A percentile compares a stretch with the other conserved stretches of the same genome.
These are phyloP conservation scores for Gasterosteus aculeatus DNA, from an alignment of 2,113 vertebrate genomes.

Conservation along the genomic window DNA sequence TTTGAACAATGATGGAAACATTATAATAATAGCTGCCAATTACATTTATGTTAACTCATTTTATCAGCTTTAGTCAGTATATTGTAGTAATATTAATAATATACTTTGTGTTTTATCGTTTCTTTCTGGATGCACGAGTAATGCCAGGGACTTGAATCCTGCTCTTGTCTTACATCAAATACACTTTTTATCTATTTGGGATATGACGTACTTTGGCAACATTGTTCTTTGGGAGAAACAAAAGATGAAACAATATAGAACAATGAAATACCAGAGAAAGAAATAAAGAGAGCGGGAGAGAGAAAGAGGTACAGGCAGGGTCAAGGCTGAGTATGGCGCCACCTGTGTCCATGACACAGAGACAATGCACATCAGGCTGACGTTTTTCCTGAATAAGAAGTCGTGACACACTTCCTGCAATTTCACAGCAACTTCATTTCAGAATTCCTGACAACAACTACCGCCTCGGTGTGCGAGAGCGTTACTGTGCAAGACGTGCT, in stretches of 20 bases:
- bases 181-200: conserved; percentile 4
- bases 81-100: background rate
- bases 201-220: conserved; percentile 7
- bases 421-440: conserved; percentile 43
- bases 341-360: conserved; percentile 31
- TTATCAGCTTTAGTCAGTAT: background rate
- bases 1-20: background rate
- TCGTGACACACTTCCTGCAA: conserved; percentile 68
- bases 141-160: background rate
- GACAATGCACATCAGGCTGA: conserved; percentile 64
- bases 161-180: background rate
- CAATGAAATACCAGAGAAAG: conserved; percentile 47
- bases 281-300: conserved; percentile 14
- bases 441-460: conserved; percentile 16
- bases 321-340: conserved; percentile 51
- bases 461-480: background rate
- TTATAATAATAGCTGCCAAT: background rate
- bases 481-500: background rate
- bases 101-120: background rate
- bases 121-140: background rate
- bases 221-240: conserved; percentile 5
- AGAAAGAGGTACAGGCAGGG: conserved; percentile 20
- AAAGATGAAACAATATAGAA: conserved; percentile 34
- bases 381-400: conserved; percentile 60
- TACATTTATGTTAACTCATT: background rate